Percentiles rank a stretch among this genome's conserved stretches.
Evolutionary conservation across 1,140 invertebrate genomes (phyloP).

Genomic region (Brachionus rubens): DNA sequence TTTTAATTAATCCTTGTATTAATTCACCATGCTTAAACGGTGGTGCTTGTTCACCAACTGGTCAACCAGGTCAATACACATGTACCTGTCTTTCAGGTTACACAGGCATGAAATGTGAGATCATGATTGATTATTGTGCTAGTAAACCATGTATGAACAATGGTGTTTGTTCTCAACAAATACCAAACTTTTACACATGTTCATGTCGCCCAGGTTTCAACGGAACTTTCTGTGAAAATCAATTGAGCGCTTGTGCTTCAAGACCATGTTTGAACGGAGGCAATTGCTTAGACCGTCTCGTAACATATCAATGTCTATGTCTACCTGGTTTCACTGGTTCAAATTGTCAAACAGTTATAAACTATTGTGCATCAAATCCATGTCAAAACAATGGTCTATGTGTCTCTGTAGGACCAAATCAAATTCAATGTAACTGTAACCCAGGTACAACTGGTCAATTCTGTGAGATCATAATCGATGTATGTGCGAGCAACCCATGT

Average conservation of each 20-base stretch:
- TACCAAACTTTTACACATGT: constrained; percentile 62
- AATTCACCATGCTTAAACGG: constrained; percentile 82
- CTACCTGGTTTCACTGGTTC: constrained; percentile 65
- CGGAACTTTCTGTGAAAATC: constrained; percentile 64
- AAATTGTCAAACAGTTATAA: constrained; percentile 48
- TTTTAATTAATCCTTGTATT: constrained; percentile 87
- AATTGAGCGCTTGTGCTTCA: constrained; percentile 80
- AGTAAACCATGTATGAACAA: constrained; percentile 32
- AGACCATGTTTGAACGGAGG: constrained; percentile 86
- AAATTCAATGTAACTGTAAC: constrained; percentile 26
- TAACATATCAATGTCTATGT: constrained; percentile 84
- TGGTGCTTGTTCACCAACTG: constrained; percentile 80
- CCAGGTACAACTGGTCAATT: constrained; percentile 19
- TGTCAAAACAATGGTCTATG: constrained; percentile 30
- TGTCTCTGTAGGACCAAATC: neutral
- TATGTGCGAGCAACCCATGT: constrained; percentile 23
- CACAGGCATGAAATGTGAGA: constrained; percentile 47
- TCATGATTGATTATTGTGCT: constrained; percentile 26
- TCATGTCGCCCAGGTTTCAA: constrained; percentile 51
- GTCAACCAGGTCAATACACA: constrained; percentile 56
- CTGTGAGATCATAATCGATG: constrained; percentile 23
- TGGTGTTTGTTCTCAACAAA: constrained; percentile 25
- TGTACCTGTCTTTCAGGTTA: constrained; percentile 48
- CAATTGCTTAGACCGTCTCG: constrained; percentile 75
- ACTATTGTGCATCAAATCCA: constrained; percentile 11